Evolutionary conservation across 37 sponge, comb jelly and placozoan genomes (phyloP).

Genomic region (Aphrocallistes beatrix): DNA sequence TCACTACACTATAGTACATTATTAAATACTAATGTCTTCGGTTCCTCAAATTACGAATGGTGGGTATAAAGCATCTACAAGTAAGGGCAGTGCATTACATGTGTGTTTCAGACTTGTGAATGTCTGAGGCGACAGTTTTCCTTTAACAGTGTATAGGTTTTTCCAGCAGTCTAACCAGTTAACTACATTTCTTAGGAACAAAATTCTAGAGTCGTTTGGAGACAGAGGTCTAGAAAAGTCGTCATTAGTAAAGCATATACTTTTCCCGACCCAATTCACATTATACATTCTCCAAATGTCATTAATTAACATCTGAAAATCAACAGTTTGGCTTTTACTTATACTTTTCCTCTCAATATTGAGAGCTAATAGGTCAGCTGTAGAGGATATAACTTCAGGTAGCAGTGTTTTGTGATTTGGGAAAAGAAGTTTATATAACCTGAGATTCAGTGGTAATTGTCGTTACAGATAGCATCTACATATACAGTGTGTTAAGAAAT

Average conservation of each 20-base stretch:
- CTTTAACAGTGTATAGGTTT: background rate
- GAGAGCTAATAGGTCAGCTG: background rate
- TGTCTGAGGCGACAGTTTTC: background rate
- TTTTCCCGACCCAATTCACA: background rate
- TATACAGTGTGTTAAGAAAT: too few relatives aligned
- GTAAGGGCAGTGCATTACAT: background rate
- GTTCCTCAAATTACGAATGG: too few relatives aligned
- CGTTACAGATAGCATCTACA: background rate
- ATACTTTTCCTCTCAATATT: background rate
- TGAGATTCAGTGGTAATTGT: background rate
- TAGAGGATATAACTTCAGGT: background rate
- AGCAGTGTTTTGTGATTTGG: background rate
- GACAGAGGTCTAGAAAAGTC: background rate
- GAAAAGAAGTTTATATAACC: background rate
- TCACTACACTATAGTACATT: too few relatives aligned
- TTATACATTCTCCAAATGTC: background rate
- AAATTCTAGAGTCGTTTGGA: background rate
- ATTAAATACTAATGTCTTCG: too few relatives aligned
- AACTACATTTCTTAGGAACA: background rate
- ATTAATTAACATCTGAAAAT: background rate
- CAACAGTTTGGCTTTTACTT: background rate
- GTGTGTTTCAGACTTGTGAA: background rate
- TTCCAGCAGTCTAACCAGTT: background rate
- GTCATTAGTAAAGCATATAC: background rate
- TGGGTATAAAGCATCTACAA: background rate